These are phyloP conservation scores for Hymenochirus boettgeri DNA, from an alignment of 2,113 vertebrate species.

Conservation along the genomic window DNA sequence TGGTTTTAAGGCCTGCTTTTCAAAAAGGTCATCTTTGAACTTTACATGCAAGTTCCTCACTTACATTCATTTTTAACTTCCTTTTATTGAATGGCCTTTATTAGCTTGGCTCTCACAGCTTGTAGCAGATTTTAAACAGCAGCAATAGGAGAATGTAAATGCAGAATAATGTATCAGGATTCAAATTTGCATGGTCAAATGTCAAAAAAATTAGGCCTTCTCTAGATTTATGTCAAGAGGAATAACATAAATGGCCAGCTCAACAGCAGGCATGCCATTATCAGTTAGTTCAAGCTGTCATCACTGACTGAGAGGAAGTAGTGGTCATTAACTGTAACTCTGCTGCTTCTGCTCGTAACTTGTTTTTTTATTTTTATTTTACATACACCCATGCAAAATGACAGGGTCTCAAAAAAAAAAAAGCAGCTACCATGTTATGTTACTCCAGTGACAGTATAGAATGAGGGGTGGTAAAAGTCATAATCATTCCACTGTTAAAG, in stretches of 20 bases:
- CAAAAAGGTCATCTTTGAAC: conserved; percentile 64
- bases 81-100: conserved; percentile 78
- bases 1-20: conserved; percentile 50
- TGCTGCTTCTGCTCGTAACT: conserved; percentile 49
- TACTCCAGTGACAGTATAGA: conserved; percentile 60
- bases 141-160: conserved; percentile 89
- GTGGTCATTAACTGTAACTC: conserved; percentile 88
- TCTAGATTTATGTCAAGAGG: conserved; percentile 94
- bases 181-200: conserved; percentile 99
- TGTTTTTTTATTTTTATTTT: conserved; percentile 59
- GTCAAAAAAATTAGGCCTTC: conserved; percentile 99
- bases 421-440: conserved; percentile 50
- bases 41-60: conserved; percentile 62
- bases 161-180: conserved; percentile 97
- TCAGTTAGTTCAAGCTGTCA: conserved; percentile 92
- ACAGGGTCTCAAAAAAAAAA: conserved; percentile 74
- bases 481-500: conserved; percentile 37
- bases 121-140: conserved; percentile 81
- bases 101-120: conserved; percentile 74
- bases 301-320: conserved; percentile 83
- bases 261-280: conserved; percentile 90
- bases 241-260: conserved; percentile 89
- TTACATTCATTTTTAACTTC: conserved; percentile 79
- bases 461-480: conserved; percentile 43
- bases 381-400: conserved; percentile 68